A percentile compares a stretch with the other conserved stretches of the same genome.
phyloP scores from a whole-genome alignment of 2,797 vertebrate species.

The Anomalospiza imberbis region DNA sequence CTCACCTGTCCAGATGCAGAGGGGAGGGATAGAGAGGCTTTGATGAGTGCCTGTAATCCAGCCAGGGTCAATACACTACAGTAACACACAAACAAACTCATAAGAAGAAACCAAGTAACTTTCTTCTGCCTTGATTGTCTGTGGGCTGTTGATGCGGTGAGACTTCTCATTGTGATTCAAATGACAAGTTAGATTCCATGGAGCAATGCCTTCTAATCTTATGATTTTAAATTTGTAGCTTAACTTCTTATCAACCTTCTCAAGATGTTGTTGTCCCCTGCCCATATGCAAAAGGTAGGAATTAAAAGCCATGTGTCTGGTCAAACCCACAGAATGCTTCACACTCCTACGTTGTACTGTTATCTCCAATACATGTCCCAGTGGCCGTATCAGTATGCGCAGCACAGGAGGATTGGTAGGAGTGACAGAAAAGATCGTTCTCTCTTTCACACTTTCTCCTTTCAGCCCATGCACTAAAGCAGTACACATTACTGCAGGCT shows the following conservation, averaged over 20 bases:
- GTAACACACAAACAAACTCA: neutral
- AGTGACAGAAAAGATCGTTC: neutral
- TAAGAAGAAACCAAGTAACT: neutral
- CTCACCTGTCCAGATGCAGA: neutral
- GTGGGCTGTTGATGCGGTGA: neutral
- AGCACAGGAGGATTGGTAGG: neutral
- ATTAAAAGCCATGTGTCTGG: neutral
- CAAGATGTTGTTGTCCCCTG: neutral
- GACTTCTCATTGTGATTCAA: neutral
- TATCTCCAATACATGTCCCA: neutral
- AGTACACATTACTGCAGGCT: neutral
- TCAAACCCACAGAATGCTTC: neutral
- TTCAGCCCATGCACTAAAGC: neutral
- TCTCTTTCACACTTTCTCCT: neutral
- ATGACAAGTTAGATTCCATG: neutral
- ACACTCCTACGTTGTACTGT: neutral
- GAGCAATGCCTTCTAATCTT: neutral
- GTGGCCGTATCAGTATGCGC: rapidly evolving
- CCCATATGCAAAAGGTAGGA: neutral
- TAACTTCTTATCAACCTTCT: neutral
- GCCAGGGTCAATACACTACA: neutral
- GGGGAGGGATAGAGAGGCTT: neutral
- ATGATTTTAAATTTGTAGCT: neutral
- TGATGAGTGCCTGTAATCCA: neutral
- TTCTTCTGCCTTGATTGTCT: neutral